Base-by-base conservation (phyloP, 2,888 invertebrate species). In the Dendrolimus pini region DNA sequence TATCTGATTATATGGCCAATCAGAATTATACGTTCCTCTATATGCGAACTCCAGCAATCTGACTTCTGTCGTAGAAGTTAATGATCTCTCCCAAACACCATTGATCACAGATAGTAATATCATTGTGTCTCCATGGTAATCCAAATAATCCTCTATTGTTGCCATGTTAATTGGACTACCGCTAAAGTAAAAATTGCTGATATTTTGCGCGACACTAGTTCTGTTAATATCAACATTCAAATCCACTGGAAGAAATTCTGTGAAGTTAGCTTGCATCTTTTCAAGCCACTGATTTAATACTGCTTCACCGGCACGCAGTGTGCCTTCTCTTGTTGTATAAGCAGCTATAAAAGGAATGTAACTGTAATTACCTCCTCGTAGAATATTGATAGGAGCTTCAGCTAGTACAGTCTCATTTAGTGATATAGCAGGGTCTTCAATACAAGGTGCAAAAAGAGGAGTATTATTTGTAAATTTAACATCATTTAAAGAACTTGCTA, bases 391-490 rank as follows among this genome's bases (percentile, higher is more conserved):
- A 1, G 90, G 90, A 18, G 82, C 77, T 52, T 82, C 80, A 10
- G 70, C 60, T 1, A 90, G 61, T 30, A 89, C 71, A 7, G 82
- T 77, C 1, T 77, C 72, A 55, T 78, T 77, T 2, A 69, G 59
- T 30, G 72, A 74, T 0, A 75, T 58, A 42, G 69, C 62, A 8
- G 56, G 13, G 57, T 82, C 76, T 66, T 90, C 90, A 9, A 90
- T 66, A 57, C 90, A 90, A 1, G 90, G 90, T 0, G 86, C 88
- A 58, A 90, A 90, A 10, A 86, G 62, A 9, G 79, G 71, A 1
- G 87, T 81, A 59, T 87, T 86, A 54, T 89, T 86, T 30, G 64
- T 68, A 54, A 83, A 83, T 52, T 72, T 72, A 55, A 82, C 78
- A 1, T 75, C 75, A 3, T 61, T 72, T 9, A 89, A 64, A 0